Percentiles rank a stretch among this genome's conserved stretches.
Evolutionary conservation across 2,797 vertebrate genomes (phyloP).

Genomic region (Gastrophryne carolinensis): DNA sequence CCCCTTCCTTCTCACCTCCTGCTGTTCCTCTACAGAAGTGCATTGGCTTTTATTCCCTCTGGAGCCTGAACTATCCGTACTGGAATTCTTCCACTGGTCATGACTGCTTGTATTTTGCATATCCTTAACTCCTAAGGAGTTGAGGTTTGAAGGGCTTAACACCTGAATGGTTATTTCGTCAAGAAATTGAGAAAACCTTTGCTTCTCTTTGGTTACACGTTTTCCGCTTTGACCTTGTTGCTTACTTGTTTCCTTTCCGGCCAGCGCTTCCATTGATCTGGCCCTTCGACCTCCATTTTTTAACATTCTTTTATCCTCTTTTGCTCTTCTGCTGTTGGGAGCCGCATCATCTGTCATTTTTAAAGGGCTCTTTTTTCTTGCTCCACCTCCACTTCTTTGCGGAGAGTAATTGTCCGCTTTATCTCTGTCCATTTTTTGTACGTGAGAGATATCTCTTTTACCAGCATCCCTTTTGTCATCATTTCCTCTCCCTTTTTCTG

Average conservation of each 20-base stretch:
- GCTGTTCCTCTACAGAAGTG: background rate
- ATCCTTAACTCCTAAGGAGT: conserved; percentile 73
- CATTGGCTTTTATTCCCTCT: conserved; percentile 13
- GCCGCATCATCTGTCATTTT: background rate
- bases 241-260: conserved; percentile 60
- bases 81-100: conserved; percentile 20
- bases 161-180: conserved; percentile 83
- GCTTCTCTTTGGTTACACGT: conserved; percentile 69
- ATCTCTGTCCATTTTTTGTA: background rate
- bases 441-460: background rate
- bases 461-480: background rate
- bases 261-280: conserved; percentile 76
- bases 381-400: background rate
- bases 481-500: conserved; percentile 42
- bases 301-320: background rate
- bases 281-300: conserved; percentile 56
- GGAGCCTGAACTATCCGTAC: conserved; percentile 43
- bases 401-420: background rate
- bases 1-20: background rate
- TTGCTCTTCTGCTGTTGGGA: background rate
- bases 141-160: conserved; percentile 77
- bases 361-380: background rate
- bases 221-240: conserved; percentile 48
- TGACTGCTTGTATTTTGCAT: background rate
- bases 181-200: conserved; percentile 78